Evolutionary conservation across 37 sponge, comb jelly and placozoan genomes (phyloP).

Genomic region (Mnemiopsis leidyi): DNA sequence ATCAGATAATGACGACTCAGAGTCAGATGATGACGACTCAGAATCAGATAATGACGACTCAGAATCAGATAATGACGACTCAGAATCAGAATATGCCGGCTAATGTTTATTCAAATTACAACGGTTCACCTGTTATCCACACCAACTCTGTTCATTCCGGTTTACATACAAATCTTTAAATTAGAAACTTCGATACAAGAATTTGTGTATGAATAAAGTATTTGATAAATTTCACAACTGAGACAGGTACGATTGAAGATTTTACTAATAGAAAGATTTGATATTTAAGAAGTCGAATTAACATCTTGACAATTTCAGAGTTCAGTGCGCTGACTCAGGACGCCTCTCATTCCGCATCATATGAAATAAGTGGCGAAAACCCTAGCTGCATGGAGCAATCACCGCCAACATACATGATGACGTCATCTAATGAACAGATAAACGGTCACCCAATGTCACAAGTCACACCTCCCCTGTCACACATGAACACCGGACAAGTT

Average conservation of each 20-base stretch:
- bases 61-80: neutral
- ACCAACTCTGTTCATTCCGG: conserved; percentile 7
- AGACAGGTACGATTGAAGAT: neutral
- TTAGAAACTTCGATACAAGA: too few species aligned
- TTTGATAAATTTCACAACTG: too few species aligned
- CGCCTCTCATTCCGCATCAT: neutral
- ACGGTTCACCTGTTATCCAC: neutral
- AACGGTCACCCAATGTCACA: neutral
- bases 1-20: neutral
- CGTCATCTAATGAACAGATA: conserved; percentile 16
- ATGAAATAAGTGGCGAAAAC: neutral
- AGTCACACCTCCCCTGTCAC: neutral
- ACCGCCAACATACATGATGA: neutral
- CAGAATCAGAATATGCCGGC: neutral
- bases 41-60: neutral
- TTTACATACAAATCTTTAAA: too few species aligned
- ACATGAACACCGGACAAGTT: neutral
- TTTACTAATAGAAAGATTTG: neutral
- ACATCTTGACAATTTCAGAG: conserved; percentile 3
- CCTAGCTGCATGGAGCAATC: neutral
- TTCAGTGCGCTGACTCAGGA: conserved; percentile 28
- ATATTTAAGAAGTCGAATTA: too few species aligned
- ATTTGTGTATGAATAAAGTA: too few species aligned
- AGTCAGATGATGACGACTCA: neutral
- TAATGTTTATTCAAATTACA: neutral